phyloP scores from a whole-genome alignment of 2,113 vertebrate genomes.

The Lynx canadensis region DNA sequence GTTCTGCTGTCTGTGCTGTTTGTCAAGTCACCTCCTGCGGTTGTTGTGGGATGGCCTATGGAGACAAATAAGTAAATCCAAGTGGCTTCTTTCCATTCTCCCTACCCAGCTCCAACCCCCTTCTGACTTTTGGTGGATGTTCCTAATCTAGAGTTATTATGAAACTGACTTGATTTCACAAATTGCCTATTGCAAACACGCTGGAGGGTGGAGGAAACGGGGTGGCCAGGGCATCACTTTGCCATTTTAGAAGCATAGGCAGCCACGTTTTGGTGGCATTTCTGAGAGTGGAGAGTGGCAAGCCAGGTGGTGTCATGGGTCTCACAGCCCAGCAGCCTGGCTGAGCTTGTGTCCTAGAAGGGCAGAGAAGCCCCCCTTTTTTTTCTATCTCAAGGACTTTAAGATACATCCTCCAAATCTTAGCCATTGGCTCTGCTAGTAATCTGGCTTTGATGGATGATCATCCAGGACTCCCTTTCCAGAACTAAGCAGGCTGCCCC shows the following conservation, averaged over 20 bases:
- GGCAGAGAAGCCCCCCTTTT: not conserved
- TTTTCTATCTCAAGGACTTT: not conserved
- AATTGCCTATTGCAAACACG: not conserved
- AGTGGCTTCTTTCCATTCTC: slow-evolving; percentile 60
- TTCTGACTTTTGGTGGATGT: slow-evolving; percentile 26
- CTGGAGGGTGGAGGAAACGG: not conserved
- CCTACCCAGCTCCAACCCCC: not conserved
- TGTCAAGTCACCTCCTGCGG: slow-evolving; percentile 67
- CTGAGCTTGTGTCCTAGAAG: not conserved
- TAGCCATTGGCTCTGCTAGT: not conserved
- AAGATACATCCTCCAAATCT: not conserved
- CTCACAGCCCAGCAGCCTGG: not conserved
- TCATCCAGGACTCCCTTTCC: not conserved
- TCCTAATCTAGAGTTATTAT: slow-evolving; percentile 42
- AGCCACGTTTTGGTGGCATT: not conserved
- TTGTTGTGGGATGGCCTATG: slow-evolving; percentile 40
- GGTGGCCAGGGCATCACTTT: not conserved
- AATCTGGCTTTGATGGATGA: not conserved
- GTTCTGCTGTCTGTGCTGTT: slow-evolving; percentile 13
- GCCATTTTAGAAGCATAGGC: not conserved
- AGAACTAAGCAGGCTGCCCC: not conserved
- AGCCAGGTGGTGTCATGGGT: not conserved
- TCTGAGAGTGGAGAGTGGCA: not conserved
- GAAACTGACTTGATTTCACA: not conserved
- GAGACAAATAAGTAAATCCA: slow-evolving; percentile 74